Conservation (phyloP, 2,113 vertebrate genomes). For the Tenrec ecaudatus region DNA sequence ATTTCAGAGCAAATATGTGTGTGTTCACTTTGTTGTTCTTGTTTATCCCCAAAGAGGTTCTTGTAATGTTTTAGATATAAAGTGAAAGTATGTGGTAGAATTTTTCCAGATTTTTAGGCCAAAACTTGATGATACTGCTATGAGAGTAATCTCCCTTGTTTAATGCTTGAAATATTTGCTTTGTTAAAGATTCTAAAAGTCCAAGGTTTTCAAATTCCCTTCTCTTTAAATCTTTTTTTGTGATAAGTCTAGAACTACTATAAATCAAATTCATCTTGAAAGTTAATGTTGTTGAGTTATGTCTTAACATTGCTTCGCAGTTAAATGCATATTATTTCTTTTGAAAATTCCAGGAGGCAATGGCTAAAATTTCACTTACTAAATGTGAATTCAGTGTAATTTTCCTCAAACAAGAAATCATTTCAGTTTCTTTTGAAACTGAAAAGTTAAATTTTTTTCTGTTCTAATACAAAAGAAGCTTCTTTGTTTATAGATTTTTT, state of each 20-base stretch:
- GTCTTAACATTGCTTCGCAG: conserved; percentile 14
- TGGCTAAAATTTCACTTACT: neutral
- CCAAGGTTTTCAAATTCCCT: neutral
- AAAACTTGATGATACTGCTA: neutral
- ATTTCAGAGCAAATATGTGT: too few relatives aligned
- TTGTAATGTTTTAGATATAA: neutral
- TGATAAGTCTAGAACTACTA: neutral
- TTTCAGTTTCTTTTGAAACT: neutral
- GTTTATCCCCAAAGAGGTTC: neutral
- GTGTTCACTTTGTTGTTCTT: too few relatives aligned
- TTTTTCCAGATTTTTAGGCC: conserved; percentile 29
- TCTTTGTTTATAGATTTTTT: neutral
- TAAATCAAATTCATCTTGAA: conserved; percentile 24
- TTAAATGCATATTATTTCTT: neutral
- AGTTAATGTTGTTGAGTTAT: neutral
- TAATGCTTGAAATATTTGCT: conserved; percentile 12
- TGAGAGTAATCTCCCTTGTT: neutral
- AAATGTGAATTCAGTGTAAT: neutral
- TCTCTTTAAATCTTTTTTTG: neutral
- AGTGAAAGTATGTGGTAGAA: neutral
- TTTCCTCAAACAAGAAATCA: conserved; percentile 21
- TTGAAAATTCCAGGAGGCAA: neutral
- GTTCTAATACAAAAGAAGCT: neutral
- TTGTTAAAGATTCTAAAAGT: neutral
- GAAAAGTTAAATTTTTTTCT: neutral